phyloP scores from a whole-genome alignment of 2,797 vertebrate species.

The Silurus lanzhouensis region DNA sequence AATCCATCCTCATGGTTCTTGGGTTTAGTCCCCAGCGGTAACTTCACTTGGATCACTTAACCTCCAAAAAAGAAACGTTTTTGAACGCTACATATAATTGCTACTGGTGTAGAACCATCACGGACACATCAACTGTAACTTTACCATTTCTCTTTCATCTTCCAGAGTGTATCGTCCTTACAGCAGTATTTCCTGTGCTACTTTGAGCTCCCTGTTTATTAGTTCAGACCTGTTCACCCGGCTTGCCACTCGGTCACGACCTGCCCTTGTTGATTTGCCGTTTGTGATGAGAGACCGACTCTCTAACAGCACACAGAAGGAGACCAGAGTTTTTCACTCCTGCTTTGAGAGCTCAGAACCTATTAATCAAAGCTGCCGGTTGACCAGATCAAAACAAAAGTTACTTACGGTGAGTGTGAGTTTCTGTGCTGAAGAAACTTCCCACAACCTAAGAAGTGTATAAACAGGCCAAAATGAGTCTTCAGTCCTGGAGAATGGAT shows the following conservation, averaged over 20 bases:
- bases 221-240: background rate
- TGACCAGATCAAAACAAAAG: conserved; percentile 10
- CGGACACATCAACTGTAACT: background rate
- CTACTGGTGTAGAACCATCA: background rate
- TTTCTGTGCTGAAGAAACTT: background rate
- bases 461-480: background rate
- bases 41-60: too few relatives aligned
- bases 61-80: background rate
- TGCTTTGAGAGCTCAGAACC: conserved; percentile 12
- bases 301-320: background rate
- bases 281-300: background rate
- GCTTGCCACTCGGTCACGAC: background rate
- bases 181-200: background rate
- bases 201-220: background rate
- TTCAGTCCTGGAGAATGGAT: too few relatives aligned
- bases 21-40: background rate
- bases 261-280: background rate
- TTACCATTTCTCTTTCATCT: background rate
- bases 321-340: background rate
- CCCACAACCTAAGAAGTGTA: background rate
- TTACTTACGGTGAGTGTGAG: background rate
- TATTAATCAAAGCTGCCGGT: conserved; percentile 19
- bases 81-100: background rate
- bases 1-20: background rate
- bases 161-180: background rate